phyloP scores from a whole-genome alignment of 2,113 vertebrate genomes.

The Lontra canadensis region DNA sequence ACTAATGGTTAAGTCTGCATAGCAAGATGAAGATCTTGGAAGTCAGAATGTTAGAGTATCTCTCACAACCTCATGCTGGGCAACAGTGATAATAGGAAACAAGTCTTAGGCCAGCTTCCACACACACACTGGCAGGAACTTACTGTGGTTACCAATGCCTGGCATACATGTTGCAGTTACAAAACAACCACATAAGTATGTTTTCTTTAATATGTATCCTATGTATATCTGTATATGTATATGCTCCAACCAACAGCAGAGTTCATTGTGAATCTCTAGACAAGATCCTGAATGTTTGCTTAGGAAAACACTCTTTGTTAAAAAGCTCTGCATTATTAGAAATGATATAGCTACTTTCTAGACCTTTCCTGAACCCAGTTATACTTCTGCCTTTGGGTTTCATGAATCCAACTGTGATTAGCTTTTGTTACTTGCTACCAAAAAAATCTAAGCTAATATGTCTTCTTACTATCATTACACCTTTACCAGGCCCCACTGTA shows the following conservation, averaged over 20 bases:
- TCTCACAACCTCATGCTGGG: neutral
- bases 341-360: neutral
- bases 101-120: neutral
- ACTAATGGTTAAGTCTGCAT: neutral
- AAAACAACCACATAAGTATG: neutral
- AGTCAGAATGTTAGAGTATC: neutral
- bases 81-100: neutral
- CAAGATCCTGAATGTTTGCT: neutral
- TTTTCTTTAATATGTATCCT: neutral
- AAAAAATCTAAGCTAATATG: neutral
- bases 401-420: neutral
- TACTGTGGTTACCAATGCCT: neutral
- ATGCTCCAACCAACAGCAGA: neutral
- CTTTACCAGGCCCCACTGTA: neutral
- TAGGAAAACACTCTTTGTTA: neutral
- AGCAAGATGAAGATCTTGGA: neutral
- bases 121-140: neutral
- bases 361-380: neutral
- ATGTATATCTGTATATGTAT: neutral
- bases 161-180: neutral
- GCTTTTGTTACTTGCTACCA: conserved; percentile 27
- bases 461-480: neutral
- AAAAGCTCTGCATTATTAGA: neutral
- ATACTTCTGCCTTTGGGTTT: neutral
- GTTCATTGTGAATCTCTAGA: neutral